These are phyloP conservation scores for Petaurus breviceps DNA, from an alignment of 2,113 vertebrate species.

Conservation along the genomic window DNA sequence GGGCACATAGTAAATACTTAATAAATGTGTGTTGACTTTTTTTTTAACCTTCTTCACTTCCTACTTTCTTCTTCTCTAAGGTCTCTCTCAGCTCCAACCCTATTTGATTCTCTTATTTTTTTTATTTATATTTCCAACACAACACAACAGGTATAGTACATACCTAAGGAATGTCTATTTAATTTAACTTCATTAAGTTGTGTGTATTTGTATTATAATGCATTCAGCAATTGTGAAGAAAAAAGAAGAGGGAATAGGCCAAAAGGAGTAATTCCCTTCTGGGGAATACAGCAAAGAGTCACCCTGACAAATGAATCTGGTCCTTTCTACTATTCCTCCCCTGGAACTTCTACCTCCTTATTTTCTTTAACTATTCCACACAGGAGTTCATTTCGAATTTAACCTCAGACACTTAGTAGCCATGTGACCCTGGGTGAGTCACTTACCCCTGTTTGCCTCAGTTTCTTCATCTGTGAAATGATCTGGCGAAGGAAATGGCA, in stretches of 20 bases:
- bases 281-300: not conserved
- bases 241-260: not conserved
- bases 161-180: not conserved
- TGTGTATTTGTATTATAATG: not conserved
- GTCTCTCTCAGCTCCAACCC: not conserved
- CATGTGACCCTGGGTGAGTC: not conserved
- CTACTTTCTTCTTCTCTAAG: not conserved
- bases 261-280: not conserved
- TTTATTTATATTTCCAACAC: not conserved
- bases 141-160: not conserved
- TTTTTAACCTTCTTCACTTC: not conserved
- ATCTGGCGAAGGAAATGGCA: not conserved
- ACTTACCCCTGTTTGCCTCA: not conserved
- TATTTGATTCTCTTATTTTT: not conserved
- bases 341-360: not conserved
- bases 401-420: not conserved
- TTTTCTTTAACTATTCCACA: not conserved
- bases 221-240: not conserved
- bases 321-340: not conserved
- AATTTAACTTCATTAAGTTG: not conserved
- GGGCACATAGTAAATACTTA: not conserved
- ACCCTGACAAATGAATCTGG: not conserved
- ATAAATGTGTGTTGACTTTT: not conserved
- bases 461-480: not conserved
- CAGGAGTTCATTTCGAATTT: not conserved